phyloP scores from a whole-genome alignment of 2,113 vertebrate species.

The Atherinomorus stipes region DNA sequence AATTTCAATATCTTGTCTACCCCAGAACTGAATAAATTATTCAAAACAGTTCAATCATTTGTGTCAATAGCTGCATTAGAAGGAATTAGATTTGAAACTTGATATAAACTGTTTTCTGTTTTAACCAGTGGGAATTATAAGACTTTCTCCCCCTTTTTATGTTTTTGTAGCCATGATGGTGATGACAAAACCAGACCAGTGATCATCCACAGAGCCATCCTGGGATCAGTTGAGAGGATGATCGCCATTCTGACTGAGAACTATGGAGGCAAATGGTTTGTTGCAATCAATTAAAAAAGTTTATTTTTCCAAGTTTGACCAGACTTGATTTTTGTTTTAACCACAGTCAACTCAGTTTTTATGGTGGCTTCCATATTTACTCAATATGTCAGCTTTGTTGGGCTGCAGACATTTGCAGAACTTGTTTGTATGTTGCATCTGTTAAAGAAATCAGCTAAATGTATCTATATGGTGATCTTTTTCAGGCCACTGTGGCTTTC shows the following conservation, averaged over 20 bases:
- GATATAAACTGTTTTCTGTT: too few species aligned
- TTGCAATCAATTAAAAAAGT: conserved; percentile 3
- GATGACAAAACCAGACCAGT: conserved; percentile 96
- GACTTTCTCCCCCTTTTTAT: neutral
- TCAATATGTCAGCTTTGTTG: neutral
- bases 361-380: conserved; percentile 18
- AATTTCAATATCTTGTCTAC: neutral
- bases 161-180: conserved; percentile 88
- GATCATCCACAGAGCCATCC: conserved; percentile 96
- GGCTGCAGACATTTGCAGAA: conserved; percentile 20
- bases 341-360: neutral
- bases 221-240: conserved; percentile 98
- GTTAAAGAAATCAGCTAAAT: conserved; percentile 6
- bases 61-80: too few species aligned
- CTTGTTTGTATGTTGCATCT: neutral
- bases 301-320: neutral
- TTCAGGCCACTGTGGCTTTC: conserved; percentile 97
- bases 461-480: conserved; percentile 19
- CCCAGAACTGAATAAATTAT: too few species aligned
- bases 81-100: too few species aligned
- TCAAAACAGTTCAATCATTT: too few species aligned
- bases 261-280: conserved; percentile 98
- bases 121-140: too few species aligned
- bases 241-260: conserved; percentile 98
- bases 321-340: conserved; percentile 6